A percentile compares a stretch with the other conserved stretches of the same genome.
phyloP scores from a whole-genome alignment of 2,797 vertebrate genomes.

The Sebastes minor region DNA sequence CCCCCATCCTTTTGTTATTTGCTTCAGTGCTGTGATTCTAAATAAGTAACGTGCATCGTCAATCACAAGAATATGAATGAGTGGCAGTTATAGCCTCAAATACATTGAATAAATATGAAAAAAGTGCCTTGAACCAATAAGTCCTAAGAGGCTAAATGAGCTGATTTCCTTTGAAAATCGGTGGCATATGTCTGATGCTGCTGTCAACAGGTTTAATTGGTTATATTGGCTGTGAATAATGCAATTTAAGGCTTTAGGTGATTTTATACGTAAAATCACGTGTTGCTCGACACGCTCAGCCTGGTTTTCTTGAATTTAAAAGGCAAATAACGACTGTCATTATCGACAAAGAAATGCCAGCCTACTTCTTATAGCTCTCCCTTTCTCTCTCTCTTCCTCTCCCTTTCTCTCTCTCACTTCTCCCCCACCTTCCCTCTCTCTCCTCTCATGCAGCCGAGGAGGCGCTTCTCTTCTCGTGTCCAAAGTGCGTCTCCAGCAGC shows the following conservation, averaged over 20 bases:
- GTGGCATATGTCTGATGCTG: not conserved
- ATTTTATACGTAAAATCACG: not conserved
- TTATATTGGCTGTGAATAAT: not conserved
- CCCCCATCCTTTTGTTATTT: no score
- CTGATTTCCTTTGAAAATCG: not conserved
- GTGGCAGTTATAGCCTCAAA: not conserved
- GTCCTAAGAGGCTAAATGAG: not conserved
- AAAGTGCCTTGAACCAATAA: not conserved
- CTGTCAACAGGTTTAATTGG: not conserved
- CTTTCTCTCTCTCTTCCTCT: conserved; percentile 3
- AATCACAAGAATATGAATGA: not conserved
- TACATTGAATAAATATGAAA: not conserved
- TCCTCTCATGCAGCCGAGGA: conserved; percentile 48
- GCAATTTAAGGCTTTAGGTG: not conserved
- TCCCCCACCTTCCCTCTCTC: conserved; percentile 44
- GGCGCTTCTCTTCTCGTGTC: conserved; percentile 60
- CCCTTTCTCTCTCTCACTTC: not conserved
- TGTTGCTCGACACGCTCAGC: not conserved
- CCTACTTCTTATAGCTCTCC: conserved; percentile 24
- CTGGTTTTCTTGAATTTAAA: conserved; percentile 16
- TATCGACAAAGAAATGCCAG: conserved; percentile 30
- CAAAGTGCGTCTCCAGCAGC: conserved; percentile 74
- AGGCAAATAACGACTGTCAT: conserved; percentile 43
- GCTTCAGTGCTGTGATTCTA: no score
- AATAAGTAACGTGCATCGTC: no score